Percentiles rank a stretch among this genome's conserved stretches.
Evolutionary conservation across 2,113 vertebrate genomes (phyloP).

Genomic region (Paraplagusia blochii): DNA sequence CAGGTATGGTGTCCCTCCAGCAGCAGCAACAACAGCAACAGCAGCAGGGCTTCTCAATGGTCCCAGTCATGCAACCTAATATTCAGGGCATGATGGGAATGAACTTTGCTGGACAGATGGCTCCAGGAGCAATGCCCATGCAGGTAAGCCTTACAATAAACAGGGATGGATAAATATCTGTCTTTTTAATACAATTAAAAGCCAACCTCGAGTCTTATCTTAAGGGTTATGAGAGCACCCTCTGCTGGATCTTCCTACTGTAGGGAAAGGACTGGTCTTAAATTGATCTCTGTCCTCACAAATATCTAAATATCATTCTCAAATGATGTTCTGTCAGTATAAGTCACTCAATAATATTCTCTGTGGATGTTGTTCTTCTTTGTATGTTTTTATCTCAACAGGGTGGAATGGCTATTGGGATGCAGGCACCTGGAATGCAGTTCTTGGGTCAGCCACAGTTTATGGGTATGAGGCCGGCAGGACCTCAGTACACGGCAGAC

Average conservation of each 20-base stretch:
- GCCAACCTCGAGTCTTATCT: no score
- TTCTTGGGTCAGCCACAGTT: slow-evolving; percentile 89
- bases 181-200: no score
- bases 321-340: no score
- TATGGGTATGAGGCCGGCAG: slow-evolving; percentile 86
- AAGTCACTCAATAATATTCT: no score
- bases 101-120: slow-evolving; percentile 91
- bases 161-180: background rate
- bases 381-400: slow-evolving; percentile 40
- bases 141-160: slow-evolving; percentile 80
- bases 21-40: slow-evolving; percentile 56
- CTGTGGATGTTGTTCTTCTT: no score
- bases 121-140: slow-evolving; percentile 87
- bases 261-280: no score
- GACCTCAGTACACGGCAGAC: slow-evolving; percentile 86
- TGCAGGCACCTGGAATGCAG: slow-evolving; percentile 85
- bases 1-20: slow-evolving; percentile 87
- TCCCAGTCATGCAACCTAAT: slow-evolving; percentile 92
- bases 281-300: no score
- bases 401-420: slow-evolving; percentile 89
- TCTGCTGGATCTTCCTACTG: no score
- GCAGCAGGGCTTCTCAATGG: slow-evolving; percentile 86
- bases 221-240: no score
- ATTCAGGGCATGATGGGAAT: slow-evolving; percentile 97
- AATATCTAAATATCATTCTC: no score